Conservation (phyloP, 2,888 invertebrate genomes). For the Xestia sexstrigata region DNA sequence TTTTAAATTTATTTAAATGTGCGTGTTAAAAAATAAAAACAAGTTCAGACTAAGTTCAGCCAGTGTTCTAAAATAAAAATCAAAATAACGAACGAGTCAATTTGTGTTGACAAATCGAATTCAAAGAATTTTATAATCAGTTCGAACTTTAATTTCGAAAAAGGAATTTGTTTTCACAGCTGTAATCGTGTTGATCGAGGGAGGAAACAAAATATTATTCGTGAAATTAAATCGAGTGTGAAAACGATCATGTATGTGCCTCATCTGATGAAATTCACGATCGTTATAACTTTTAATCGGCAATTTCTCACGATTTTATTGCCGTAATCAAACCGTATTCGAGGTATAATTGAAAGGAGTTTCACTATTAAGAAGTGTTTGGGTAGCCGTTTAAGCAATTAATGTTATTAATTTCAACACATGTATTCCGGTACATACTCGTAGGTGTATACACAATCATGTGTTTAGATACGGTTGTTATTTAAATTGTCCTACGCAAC, state of each 20-base stretch:
- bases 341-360: conserved; percentile 48
- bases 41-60: neutral
- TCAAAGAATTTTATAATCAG: neutral
- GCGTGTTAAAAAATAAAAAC: neutral
- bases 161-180: conserved; percentile 20
- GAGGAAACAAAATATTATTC: conserved; percentile 38
- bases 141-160: conserved; percentile 16
- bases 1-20: conserved; percentile 16
- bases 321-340: conserved; percentile 46
- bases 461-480: neutral
- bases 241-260: conserved; percentile 51
- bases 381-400: conserved; percentile 18
- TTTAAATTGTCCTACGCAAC: neutral
- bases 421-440: neutral
- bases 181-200: conserved; percentile 15
- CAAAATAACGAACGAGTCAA: neutral
- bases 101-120: conserved; percentile 24
- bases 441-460: neutral
- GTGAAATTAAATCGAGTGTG: conserved; percentile 47
- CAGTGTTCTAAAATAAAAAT: conserved; percentile 1
- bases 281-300: conserved; percentile 67
- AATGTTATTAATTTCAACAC: conserved; percentile 9
- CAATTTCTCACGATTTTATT: conserved; percentile 56
- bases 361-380: conserved; percentile 35
- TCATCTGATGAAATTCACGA: conserved; percentile 46